Conservation (phyloP, 37 sponge, comb jelly and placozoan genomes). For the Chondrilla cf. caribensis region DNA sequence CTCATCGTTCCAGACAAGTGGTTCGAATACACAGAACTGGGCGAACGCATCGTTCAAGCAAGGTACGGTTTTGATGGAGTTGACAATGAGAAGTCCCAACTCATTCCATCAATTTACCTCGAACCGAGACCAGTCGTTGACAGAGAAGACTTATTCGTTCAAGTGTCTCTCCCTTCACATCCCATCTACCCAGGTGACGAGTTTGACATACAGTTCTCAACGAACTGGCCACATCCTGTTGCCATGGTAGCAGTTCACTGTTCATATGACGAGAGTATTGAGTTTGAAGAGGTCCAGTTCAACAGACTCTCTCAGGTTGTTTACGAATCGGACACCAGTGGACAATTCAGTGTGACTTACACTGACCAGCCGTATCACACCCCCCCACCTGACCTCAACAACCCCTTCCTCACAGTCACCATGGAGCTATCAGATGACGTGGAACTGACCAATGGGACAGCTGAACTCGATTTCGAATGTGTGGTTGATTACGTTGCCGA, state of each 20-base stretch:
- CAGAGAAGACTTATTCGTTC: not conserved
- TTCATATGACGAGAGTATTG: not conserved
- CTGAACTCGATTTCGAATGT: not conserved
- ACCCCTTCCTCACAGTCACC: conserved; percentile 4
- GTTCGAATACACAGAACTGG: conserved; percentile 15
- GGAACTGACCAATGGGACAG: not conserved
- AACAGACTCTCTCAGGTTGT: not conserved
- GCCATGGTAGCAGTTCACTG: not conserved
- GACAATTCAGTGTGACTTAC: not conserved
- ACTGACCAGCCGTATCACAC: not conserved
- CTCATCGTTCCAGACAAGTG: conserved; percentile 24
- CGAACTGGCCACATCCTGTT: not conserved
- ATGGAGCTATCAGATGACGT: not conserved
- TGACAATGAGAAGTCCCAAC: not conserved
- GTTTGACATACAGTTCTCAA: conserved; percentile 1
- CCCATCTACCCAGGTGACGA: not conserved
- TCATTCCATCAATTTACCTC: not conserved
- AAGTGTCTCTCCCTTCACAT: not conserved
- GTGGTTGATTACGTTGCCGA: conserved; percentile 1
- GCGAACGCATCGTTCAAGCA: not conserved
- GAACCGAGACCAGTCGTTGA: not conserved
- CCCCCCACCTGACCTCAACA: not conserved
- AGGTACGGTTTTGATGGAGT: conserved; percentile 1
- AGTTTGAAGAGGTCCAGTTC: not conserved
- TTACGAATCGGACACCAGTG: not conserved